Base-by-base conservation (phyloP, 2,888 invertebrate genomes). In the Eutolmus rufibarbis region DNA sequence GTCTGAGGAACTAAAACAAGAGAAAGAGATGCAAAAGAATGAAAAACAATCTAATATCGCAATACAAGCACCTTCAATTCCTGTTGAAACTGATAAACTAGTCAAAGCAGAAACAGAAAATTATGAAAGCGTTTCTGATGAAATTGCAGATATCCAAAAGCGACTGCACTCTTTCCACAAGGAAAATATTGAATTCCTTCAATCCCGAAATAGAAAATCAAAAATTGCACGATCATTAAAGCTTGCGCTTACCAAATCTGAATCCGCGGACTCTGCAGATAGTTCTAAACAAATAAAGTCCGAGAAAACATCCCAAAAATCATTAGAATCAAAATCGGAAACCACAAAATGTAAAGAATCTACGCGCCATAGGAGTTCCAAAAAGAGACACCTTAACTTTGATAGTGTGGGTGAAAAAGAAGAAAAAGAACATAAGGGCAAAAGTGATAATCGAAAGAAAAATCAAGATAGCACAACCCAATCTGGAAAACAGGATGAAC, bases 111-210 rank as follows among this genome's bases (percentile, higher is more conserved):
- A 81, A 86, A 12, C 43, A 8, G 87, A 87, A 31, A 78, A 81
- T 78, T 84, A 37, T 19, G 84, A 85, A 56, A 91, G 90, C 76
- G 90, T 92, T 1, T 91, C 92, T n/a, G 92, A 95, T 89, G 94
- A 94, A 90, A 94, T 94, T 93, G 94, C 94, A 89, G 95, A 95
- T 89, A 94, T 95, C 86, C 94, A 95, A 90, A 94, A 95, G 89
- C 94, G 94, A 89, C 93, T 95, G 88, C 94, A 94, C 89, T 94
- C 94, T 51, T 95, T 95, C 91, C 95, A 95, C 90, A 94, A 94
- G 1, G 94, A 94, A 90, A 95, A 95, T 90, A 94, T 95, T 88
- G 93, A 93, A 89, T 94, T 94, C 89, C 91, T 95, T 76, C 94
- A 94, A 89, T 94, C 94, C 86, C 93, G 95, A 88, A 95, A 95